These are phyloP conservation scores for Trissolcus japonicus DNA, from an alignment of 2,888 invertebrate genomes.

Conservation along the genomic window DNA sequence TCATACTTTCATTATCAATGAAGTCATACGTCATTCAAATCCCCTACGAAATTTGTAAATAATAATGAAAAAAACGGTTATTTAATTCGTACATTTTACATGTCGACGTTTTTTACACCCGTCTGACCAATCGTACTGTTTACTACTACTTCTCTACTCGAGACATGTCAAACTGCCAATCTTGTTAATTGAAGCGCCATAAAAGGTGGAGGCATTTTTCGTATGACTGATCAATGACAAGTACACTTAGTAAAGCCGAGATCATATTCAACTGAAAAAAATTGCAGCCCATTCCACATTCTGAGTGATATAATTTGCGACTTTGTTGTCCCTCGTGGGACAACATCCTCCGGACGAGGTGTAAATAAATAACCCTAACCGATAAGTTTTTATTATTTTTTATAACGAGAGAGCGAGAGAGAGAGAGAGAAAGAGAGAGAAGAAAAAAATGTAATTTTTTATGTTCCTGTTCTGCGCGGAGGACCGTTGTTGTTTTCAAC, in stretches of 20 bases:
- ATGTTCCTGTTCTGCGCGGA: conserved; percentile 70
- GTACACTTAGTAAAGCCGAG: no score
- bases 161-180: no score
- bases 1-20: conserved; percentile 57
- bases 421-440: conserved; percentile 55
- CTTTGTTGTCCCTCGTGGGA: conserved; percentile 46
- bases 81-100: no score
- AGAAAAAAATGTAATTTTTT: conserved; percentile 50
- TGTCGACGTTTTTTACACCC: no score
- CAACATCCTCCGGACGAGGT: conserved; percentile 67
- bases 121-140: no score
- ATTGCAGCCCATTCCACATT: conserved; percentile 54
- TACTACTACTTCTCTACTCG: neutral
- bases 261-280: no score
- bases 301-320: conserved; percentile 51
- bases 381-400: conserved; percentile 61
- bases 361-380: conserved; percentile 57
- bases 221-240: conserved; percentile 57
- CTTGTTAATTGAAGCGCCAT: no score
- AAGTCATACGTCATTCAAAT: conserved; percentile 21
- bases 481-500: conserved; percentile 49
- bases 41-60: neutral
- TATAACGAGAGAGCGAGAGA: conserved; percentile 4
- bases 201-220: conserved; percentile 63
- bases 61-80: neutral